These are phyloP conservation scores for Thereuonema tuberculata DNA, from an alignment of 1,140 invertebrate genomes.

Conservation along the genomic window DNA sequence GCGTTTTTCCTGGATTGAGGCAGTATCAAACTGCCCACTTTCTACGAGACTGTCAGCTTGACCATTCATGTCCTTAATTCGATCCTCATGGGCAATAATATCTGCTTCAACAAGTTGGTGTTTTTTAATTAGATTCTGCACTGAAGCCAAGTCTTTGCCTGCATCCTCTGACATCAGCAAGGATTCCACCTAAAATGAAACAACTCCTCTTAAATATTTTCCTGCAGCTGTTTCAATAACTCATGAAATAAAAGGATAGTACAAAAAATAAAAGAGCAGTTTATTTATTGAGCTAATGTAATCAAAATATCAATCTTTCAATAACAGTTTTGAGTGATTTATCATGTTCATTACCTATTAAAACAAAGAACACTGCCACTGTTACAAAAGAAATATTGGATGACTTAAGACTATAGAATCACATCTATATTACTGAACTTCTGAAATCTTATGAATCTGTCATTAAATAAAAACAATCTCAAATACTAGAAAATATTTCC, in stretches of 20 bases:
- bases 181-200: slow-evolving; percentile 55
- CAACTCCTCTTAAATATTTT: not conserved
- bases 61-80: slow-evolving; percentile 87
- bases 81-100: slow-evolving; percentile 87
- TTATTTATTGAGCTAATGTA: not conserved
- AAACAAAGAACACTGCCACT: too few relatives aligned
- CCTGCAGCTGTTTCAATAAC: too few relatives aligned
- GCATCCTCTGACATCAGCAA: slow-evolving; percentile 91
- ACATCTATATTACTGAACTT: too few relatives aligned
- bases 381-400: too few relatives aligned
- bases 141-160: slow-evolving; percentile 93
- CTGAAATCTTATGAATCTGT: too few relatives aligned
- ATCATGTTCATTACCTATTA: too few relatives aligned
- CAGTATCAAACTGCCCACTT: slow-evolving; percentile 85
- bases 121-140: slow-evolving; percentile 99
- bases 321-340: too few relatives aligned
- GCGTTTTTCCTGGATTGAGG: slow-evolving; percentile 82
- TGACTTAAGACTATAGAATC: too few relatives aligned
- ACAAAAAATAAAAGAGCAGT: slow-evolving; percentile 1
- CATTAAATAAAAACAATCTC: too few relatives aligned
- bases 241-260: too few relatives aligned
- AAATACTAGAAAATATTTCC: too few relatives aligned
- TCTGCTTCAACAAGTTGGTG: slow-evolving; percentile 97
- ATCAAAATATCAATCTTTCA: too few relatives aligned
- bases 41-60: slow-evolving; percentile 89